Evolutionary conservation across 2,113 vertebrate genomes (phyloP).

Genomic region (Sinocyclocheilus maitianheensis): DNA sequence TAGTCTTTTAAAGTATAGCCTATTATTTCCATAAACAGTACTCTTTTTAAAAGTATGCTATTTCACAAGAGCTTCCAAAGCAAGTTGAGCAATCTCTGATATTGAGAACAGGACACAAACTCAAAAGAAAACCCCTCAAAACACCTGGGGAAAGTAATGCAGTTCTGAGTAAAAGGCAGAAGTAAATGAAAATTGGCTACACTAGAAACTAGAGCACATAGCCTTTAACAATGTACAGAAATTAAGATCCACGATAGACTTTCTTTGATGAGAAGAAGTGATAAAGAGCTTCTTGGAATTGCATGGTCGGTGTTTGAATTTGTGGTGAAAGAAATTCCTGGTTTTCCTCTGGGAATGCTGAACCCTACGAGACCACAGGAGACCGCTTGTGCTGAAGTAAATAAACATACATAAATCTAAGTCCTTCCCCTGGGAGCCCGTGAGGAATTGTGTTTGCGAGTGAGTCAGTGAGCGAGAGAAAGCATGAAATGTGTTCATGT

Average conservation of each 20-base stretch:
- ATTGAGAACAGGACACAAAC: not conserved
- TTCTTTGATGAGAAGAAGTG: constrained; percentile 16
- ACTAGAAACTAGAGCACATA: not conserved
- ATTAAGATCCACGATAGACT: constrained; percentile 30
- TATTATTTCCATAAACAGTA: not conserved
- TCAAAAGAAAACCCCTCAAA: not conserved
- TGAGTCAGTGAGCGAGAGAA: not conserved
- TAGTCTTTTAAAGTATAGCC: not conserved
- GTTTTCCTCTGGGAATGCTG: constrained; percentile 51
- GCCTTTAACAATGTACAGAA: not conserved
- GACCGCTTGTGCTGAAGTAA: constrained; percentile 49
- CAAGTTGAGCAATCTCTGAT: not conserved
- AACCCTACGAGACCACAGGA: constrained; percentile 45
- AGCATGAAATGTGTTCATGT: constrained; percentile 8
- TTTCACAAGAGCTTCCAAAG: not conserved
- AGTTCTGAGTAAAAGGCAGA: constrained; percentile 32
- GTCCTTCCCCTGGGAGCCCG: constrained; percentile 14
- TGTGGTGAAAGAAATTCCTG: constrained; percentile 55
- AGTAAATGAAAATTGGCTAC: not conserved
- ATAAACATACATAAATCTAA: constrained; percentile 58
- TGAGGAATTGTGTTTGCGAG: constrained; percentile 26
- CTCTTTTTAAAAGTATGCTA: not conserved
- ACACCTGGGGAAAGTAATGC: not conserved
- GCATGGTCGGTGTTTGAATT: constrained; percentile 40
- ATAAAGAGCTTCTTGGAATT: constrained; percentile 8